Conservation (phyloP, 2,113 vertebrate species). For the Cinclus mexicanus region DNA sequence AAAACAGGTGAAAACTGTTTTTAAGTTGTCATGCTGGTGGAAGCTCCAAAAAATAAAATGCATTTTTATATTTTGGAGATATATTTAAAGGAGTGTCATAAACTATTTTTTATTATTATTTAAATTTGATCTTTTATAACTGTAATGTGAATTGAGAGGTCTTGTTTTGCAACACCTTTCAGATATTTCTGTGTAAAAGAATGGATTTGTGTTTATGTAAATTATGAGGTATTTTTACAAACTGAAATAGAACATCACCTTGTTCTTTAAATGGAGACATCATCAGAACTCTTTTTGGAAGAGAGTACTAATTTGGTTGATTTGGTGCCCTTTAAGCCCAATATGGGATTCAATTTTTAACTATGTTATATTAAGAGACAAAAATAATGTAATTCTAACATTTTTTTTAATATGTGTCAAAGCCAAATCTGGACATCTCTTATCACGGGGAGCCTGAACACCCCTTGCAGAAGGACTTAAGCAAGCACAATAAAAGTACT, state of each 20-base stretch:
- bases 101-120: not conserved
- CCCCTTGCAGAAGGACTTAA: not conserved
- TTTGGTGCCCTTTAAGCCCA: not conserved
- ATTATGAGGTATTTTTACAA: not conserved
- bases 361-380: not conserved
- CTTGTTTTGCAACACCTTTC: not conserved
- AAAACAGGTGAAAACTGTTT: not conserved
- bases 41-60: not conserved
- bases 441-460: not conserved
- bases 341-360: not conserved
- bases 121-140: not conserved
- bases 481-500: not conserved
- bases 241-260: not conserved
- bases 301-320: not conserved
- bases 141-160: not conserved
- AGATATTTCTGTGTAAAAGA: not conserved
- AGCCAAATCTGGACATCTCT: not conserved
- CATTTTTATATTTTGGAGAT: not conserved
- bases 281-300: not conserved
- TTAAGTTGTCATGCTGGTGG: not conserved
- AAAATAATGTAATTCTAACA: not conserved
- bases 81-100: not conserved
- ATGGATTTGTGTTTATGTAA: not conserved
- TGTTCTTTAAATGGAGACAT: not conserved
- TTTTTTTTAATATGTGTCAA: not conserved